Base-by-base conservation (phyloP, 2,888 invertebrate species). In the Aphrophora alni region DNA sequence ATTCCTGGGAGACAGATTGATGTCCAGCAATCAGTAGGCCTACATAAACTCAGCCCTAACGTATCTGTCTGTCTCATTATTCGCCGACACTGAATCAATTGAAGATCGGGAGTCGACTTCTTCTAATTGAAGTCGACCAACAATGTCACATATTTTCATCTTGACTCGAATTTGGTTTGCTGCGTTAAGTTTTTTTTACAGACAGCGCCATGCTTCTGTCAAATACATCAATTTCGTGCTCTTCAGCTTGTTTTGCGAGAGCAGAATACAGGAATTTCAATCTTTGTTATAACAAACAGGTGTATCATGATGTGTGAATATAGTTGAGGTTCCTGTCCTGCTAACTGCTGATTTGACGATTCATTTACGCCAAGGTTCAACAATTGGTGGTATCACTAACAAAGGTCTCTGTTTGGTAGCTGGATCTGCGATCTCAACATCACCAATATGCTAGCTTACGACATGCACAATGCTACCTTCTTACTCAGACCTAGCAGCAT, bases 111-210 rank as follows among this genome's bases (percentile, higher is more conserved):
- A 38, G n/a, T n/a, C n/a, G 28, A 73, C 7, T 73, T 73, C 74
- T 73, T 73, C 74, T 28, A 75, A 24, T 21, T 75, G 21, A 8
- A 75, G 51, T 75, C 38, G 75, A 26, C 75, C 25, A 38, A 75
- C 75, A 44, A 24, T 75, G 8, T 75, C 38, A 28, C 74, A 73
- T 26, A 73, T 73, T 25, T 73, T 28, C 75, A 75, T 75, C 24
- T 25, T 75, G 21, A 38, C 75, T 1, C 75, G 21, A 44, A 75
- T 44, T 44, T 75, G 75, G 5, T 44, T 75, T 38, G 8, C 44
- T 38, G 75, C n/a, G 75, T 1, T n/a, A 75, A 4, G 38, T 17
- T 1, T 17, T 12, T 73, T 73, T 73, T 3, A 73, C 73, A 3
- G 73, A 24, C 33, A 74, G 7, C 51, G 75, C 75, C 51, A 75